A percentile compares a stretch with the other conserved stretches of the same genome.
Evolutionary conservation across 2,888 invertebrate species (phyloP).

Genomic region (Drosophila atroscutellata): DNA sequence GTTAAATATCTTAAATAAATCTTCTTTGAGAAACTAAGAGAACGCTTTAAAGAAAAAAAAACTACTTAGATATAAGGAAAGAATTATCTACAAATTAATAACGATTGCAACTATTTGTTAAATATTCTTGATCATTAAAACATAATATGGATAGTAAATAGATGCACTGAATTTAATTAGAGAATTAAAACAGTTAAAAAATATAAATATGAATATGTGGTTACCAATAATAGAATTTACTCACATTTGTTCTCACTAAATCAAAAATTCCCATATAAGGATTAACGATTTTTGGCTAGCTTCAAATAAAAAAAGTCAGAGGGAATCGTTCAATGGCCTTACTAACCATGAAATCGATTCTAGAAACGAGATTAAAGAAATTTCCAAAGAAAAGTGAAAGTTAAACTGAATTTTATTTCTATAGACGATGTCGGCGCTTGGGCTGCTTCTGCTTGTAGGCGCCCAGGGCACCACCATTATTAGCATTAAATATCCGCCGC

Average conservation of each 20-base stretch:
- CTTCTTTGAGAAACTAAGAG: neutral
- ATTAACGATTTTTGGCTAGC: neutral
- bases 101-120: neutral
- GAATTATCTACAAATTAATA: neutral
- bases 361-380: neutral
- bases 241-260: neutral
- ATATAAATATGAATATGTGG: neutral
- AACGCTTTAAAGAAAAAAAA: neutral
- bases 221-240: neutral
- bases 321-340: constrained; percentile 55
- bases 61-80: neutral
- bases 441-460: constrained; percentile 67
- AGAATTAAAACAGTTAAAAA: neutral
- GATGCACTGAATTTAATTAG: neutral
- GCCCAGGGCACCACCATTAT: constrained; percentile 75
- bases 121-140: neutral
- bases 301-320: neutral
- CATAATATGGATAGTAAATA: neutral
- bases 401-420: constrained; percentile 18
- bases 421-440: constrained; percentile 60
- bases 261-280: neutral
- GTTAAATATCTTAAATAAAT: neutral
- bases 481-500: constrained; percentile 73
- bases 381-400: neutral
- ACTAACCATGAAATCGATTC: constrained; percentile 58